Conservation (phyloP, 1,140 invertebrate genomes). For the Augochlora pura region DNA sequence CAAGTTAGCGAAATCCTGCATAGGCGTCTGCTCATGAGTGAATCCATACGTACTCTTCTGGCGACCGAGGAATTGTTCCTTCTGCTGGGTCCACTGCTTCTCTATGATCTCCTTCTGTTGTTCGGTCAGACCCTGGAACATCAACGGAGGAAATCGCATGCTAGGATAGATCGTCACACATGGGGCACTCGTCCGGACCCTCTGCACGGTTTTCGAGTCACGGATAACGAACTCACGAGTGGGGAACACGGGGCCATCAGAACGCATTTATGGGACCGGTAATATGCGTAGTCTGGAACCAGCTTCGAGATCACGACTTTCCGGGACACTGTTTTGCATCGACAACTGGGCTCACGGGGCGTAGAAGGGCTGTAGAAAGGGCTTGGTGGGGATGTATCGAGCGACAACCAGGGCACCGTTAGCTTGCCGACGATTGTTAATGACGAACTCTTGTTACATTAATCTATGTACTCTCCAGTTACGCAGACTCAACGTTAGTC, state of each 20-base stretch:
- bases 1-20: background rate
- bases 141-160: slow-evolving; percentile 72
- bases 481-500: background rate
- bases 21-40: slow-evolving; percentile 19
- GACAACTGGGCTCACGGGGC: background rate
- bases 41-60: slow-evolving; percentile 89
- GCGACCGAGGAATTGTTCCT: slow-evolving; percentile 91
- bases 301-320: background rate
- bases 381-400: background rate
- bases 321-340: background rate
- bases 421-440: slow-evolving; percentile 10
- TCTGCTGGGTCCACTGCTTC: slow-evolving; percentile 92
- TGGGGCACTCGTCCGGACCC: slow-evolving; percentile 34
- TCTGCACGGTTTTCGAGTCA: slow-evolving; percentile 35
- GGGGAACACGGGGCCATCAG: background rate
- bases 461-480: slow-evolving; percentile 4
- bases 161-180: slow-evolving; percentile 72
- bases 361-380: no score
- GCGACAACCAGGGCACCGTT: slow-evolving; percentile 12
- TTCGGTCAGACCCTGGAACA: slow-evolving; percentile 89
- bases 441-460: background rate
- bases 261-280: slow-evolving; percentile 3
- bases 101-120: slow-evolving; percentile 90
- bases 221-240: slow-evolving; percentile 13
- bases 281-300: background rate